Percentiles rank a stretch among this genome's conserved stretches.
Evolutionary conservation across 2,797 vertebrate species (phyloP).

Genomic region (Cercopithecus petaurista): DNA sequence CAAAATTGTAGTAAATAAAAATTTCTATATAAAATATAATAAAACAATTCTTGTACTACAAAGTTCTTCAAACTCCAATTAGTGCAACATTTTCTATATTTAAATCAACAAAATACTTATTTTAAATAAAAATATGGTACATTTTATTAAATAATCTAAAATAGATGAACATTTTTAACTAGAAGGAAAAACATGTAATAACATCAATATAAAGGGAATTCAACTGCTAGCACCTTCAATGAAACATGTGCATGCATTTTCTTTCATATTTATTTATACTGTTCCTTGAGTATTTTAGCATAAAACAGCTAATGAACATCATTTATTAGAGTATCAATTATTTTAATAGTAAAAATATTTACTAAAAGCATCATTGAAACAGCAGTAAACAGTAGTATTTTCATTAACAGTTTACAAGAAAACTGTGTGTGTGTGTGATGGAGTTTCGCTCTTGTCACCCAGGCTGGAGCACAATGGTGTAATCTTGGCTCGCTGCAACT

Average conservation of each 20-base stretch:
- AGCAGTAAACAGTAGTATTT: background rate
- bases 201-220: background rate
- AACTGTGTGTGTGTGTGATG: background rate
- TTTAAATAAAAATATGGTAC: constrained; percentile 35
- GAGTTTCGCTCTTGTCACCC: background rate
- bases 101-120: background rate
- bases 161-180: constrained; percentile 12
- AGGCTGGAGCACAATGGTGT: background rate
- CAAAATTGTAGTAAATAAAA: background rate
- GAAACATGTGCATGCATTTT: background rate
- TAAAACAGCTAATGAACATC: background rate
- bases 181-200: constrained; percentile 30
- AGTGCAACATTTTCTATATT: background rate
- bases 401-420: background rate
- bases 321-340: background rate
- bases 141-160: constrained; percentile 32
- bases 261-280: background rate
- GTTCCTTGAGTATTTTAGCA: background rate
- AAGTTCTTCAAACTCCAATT: constrained; percentile 30
- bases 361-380: background rate
- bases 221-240: background rate
- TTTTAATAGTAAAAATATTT: constrained; percentile 48
- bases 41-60: background rate
- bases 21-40: constrained; percentile 1
- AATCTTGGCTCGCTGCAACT: background rate